Conservation (phyloP, 1,140 invertebrate genomes). For the Thaumatotibia leucotreta region DNA sequence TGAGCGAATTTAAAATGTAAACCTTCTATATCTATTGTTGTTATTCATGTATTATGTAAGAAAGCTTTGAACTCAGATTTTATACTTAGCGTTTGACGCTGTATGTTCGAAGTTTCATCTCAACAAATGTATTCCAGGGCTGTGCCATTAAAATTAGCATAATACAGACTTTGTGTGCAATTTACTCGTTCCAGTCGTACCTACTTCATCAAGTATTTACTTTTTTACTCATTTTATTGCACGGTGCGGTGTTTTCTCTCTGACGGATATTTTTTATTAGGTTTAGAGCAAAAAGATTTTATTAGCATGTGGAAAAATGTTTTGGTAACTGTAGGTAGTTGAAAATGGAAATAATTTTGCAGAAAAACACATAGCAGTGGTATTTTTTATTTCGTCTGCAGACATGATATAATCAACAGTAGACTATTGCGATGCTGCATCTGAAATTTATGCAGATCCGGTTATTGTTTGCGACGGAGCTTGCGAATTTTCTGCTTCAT, state of each 20-base stretch:
- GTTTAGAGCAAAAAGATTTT: too few relatives aligned
- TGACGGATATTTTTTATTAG: too few relatives aligned
- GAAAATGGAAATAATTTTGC: too few relatives aligned
- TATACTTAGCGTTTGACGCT: neutral
- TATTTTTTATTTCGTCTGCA: neutral
- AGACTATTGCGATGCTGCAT: neutral
- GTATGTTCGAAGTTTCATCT: neutral
- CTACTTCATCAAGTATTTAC: neutral
- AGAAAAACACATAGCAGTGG: neutral
- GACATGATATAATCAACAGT: neutral
- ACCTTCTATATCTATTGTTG: neutral
- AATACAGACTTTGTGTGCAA: neutral
- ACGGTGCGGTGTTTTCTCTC: too few relatives aligned
- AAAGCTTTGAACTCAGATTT: neutral
- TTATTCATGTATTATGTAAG: neutral
- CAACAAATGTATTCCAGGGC: neutral
- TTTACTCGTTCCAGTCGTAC: neutral
- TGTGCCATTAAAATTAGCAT: neutral
- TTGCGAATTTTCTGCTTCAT: neutral
- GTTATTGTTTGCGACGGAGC: neutral
- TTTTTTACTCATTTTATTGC: neutral
- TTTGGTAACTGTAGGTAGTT: too few relatives aligned
- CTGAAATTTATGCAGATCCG: neutral
- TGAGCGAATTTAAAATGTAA: neutral
- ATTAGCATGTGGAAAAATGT: too few relatives aligned